Conservation (phyloP, 2,113 vertebrate genomes). For the Sterna hirundo region DNA sequence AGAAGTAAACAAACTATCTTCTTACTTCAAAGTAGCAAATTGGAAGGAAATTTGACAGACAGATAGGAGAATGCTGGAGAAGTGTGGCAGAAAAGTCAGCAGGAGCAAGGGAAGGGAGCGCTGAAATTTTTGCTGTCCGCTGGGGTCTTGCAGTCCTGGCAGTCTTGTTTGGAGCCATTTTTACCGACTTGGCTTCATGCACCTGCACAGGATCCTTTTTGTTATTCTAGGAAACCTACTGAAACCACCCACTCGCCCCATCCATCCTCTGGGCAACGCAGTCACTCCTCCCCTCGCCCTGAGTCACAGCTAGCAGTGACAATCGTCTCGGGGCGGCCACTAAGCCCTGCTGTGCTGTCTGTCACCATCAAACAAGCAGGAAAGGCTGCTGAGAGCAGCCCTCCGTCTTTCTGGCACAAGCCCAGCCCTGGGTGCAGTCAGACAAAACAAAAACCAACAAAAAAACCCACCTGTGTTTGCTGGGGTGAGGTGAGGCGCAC, state of each 20-base stretch:
- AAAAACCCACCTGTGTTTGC: neutral
- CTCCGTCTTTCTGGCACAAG: neutral
- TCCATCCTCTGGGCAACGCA: neutral
- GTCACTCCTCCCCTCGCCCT: rapidly evolving
- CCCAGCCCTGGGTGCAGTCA: neutral
- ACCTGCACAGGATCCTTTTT: neutral
- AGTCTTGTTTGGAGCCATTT: neutral
- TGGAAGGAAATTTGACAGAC: neutral
- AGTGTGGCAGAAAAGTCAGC: neutral
- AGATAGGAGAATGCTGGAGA: neutral
- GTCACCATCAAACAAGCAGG: neutral
- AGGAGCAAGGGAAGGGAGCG: neutral
- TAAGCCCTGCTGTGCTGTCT: neutral
- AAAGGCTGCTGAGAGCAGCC: slow-evolving; percentile 18
- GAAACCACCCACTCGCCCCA: neutral
- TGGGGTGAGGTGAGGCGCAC: neutral
- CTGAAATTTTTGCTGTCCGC: neutral
- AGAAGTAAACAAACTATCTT: neutral
- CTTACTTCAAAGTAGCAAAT: neutral
- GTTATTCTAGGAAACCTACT: slow-evolving; percentile 17
- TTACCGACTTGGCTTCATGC: neutral
- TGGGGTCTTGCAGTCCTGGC: neutral
- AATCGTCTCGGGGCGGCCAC: rapidly evolving
- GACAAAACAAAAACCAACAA: neutral
- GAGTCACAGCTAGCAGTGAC: neutral